Conservation (phyloP, 37 sponge, comb jelly and placozoan species). For the Ianthella basta region DNA sequence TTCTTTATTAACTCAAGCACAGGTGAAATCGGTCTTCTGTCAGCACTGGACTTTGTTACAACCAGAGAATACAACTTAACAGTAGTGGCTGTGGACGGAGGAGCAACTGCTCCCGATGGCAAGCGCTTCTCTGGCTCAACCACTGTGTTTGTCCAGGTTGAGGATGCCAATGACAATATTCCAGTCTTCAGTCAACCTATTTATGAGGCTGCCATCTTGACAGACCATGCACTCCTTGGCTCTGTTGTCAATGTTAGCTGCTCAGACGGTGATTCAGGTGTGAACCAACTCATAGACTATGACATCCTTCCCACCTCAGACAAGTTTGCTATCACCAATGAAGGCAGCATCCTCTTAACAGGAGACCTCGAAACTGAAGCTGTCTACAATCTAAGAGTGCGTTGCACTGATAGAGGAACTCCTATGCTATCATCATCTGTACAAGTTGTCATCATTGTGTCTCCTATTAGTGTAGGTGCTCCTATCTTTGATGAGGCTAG, state of each 20-base stretch:
- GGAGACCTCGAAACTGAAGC: conserved; percentile 44
- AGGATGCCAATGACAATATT: conserved; percentile 41
- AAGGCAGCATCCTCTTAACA: conserved; percentile 45
- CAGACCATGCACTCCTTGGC: conserved; percentile 37
- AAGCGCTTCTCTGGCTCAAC: conserved; percentile 47
- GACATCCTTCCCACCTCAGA: conserved; percentile 8
- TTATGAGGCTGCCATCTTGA: conserved; percentile 54
- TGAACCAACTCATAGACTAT: conserved; percentile 35
- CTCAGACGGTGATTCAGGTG: conserved; percentile 52
- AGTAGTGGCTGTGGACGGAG: conserved; percentile 68
- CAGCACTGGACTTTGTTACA: conserved; percentile 62
- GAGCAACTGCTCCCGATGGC: conserved; percentile 29
- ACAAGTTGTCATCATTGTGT: conserved; percentile 69
- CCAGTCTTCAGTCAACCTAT: conserved; percentile 14
- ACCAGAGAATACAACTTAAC: conserved; percentile 46
- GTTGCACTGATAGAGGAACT: conserved; percentile 67
- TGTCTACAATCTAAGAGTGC: conserved; percentile 49
- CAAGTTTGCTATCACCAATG: conserved; percentile 41
- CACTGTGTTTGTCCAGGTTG: conserved; percentile 39
- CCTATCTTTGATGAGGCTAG: conserved; percentile 52
- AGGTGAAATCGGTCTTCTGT: conserved; percentile 66
- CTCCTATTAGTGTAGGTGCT: conserved; percentile 38
- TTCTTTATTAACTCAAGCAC: conserved; percentile 61
- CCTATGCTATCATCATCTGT: conserved; percentile 51
- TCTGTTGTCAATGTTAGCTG: conserved; percentile 48